Evolutionary conservation across 1,140 invertebrate species (phyloP).

Genomic region (Holotrichia oblita): DNA sequence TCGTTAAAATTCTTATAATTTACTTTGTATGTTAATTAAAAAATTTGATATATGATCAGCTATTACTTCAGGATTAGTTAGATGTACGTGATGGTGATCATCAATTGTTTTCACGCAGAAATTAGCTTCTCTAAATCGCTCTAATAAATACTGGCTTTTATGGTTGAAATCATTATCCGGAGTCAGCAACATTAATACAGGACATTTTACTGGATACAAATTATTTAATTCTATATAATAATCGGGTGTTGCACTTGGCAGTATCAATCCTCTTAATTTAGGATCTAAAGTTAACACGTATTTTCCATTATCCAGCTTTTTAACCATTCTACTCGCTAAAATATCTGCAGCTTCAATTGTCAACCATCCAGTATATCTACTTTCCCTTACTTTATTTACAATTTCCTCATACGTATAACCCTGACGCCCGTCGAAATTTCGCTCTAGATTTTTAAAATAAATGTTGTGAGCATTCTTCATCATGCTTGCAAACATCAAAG

Average conservation of each 20-base stretch:
- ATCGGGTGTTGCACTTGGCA: slow-evolving; percentile 45
- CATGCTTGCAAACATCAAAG: background rate
- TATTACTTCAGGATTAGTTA: slow-evolving; percentile 67
- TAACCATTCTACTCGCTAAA: slow-evolving; percentile 63
- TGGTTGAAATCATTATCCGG: slow-evolving; percentile 39
- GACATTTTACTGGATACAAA: slow-evolving; percentile 51
- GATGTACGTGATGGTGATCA: slow-evolving; percentile 73
- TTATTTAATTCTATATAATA: slow-evolving; percentile 57
- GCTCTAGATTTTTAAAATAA: background rate
- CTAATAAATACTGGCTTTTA: slow-evolving; percentile 41
- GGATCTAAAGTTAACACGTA: slow-evolving; percentile 56
- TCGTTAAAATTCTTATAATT: background rate
- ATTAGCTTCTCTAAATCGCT: slow-evolving; percentile 50
- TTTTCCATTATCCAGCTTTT: slow-evolving; percentile 55
- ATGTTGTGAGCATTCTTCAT: background rate
- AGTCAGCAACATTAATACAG: slow-evolving; percentile 57
- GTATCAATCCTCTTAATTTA: slow-evolving; percentile 51
- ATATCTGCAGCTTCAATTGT: slow-evolving; percentile 61
- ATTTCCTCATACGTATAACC: slow-evolving; percentile 65
- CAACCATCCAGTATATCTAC: slow-evolving; percentile 57
- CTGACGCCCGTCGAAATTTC: slow-evolving; percentile 42
- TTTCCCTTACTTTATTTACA: slow-evolving; percentile 60
- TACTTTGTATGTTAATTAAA: slow-evolving; percentile 48
- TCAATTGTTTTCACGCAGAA: slow-evolving; percentile 59
- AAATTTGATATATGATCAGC: slow-evolving; percentile 62